Conservation (phyloP, 2,797 vertebrate genomes). For the Microhierax caerulescens region DNA sequence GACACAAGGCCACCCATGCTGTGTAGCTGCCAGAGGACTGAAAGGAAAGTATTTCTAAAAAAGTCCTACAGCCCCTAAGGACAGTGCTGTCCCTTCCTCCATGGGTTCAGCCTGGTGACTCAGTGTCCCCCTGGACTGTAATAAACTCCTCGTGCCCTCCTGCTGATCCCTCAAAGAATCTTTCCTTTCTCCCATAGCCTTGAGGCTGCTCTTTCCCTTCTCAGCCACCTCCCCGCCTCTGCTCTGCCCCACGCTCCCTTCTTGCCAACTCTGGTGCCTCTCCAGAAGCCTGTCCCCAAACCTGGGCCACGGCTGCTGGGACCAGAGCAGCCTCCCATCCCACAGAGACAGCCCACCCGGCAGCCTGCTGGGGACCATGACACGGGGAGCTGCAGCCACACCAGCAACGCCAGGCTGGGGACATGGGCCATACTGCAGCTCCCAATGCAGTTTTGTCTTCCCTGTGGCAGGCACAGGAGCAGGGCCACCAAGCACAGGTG, state of each 20-base stretch:
- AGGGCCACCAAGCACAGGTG: neutral
- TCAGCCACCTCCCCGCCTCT: neutral
- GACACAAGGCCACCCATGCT: neutral
- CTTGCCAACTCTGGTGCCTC: neutral
- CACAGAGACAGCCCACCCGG: neutral
- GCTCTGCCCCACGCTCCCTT: neutral
- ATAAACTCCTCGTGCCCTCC: neutral
- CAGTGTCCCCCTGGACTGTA: neutral
- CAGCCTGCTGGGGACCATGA: neutral
- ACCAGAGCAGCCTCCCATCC: neutral
- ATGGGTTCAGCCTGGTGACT: rapidly evolving
- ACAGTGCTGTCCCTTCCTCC: neutral
- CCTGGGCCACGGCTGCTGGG: neutral
- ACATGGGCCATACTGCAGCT: neutral
- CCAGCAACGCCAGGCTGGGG: rapidly evolving
- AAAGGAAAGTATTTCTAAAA: neutral
- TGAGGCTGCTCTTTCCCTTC: neutral
- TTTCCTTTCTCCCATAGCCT: neutral
- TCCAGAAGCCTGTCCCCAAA: neutral
- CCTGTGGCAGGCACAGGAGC: neutral
- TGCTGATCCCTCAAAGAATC: neutral
- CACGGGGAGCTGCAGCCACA: neutral
- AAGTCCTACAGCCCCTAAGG: neutral
- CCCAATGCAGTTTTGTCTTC: neutral
- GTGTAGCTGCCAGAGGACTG: neutral